phyloP scores from a whole-genome alignment of 1,140 invertebrate species.

The Carposina sasakii region DNA sequence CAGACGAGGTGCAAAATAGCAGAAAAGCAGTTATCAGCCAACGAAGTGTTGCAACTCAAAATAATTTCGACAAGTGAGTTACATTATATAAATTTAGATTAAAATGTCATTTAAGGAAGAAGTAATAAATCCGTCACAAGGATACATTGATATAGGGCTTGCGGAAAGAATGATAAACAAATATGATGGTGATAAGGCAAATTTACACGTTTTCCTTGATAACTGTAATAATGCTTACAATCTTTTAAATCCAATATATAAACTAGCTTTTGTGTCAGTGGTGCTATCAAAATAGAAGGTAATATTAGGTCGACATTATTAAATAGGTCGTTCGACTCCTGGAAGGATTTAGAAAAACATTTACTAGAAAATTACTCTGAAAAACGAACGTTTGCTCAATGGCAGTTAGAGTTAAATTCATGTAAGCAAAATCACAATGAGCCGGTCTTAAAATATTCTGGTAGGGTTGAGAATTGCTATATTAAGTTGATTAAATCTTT shows the following conservation, averaged over 20 bases:
- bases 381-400: slow-evolving; percentile 27
- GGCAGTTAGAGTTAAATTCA: slow-evolving; percentile 33
- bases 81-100: too few relatives aligned
- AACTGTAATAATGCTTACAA: background rate
- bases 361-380: slow-evolving; percentile 27
- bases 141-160: too few relatives aligned
- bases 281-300: slow-evolving; percentile 23
- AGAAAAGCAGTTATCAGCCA: too few relatives aligned
- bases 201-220: background rate
- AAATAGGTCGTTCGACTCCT: slow-evolving; percentile 22
- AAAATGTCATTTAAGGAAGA: too few relatives aligned
- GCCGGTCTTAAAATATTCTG: slow-evolving; percentile 22
- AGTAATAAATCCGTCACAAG: too few relatives aligned
- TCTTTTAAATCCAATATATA: background rate
- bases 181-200: background rate
- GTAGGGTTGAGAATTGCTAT: slow-evolving; percentile 28
- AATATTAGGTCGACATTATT: slow-evolving; percentile 24
- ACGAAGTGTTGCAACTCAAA: too few relatives aligned
- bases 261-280: slow-evolving; percentile 12
- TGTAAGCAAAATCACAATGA: slow-evolving; percentile 26
- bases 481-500: slow-evolving; percentile 29
- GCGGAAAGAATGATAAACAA: background rate
- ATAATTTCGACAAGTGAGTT: too few relatives aligned
- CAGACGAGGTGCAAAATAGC: too few relatives aligned
- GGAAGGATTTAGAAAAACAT: slow-evolving; percentile 22